Evolutionary conservation across 2,797 vertebrate species (phyloP).

Genomic region (Hyperoplus lanceolatus): DNA sequence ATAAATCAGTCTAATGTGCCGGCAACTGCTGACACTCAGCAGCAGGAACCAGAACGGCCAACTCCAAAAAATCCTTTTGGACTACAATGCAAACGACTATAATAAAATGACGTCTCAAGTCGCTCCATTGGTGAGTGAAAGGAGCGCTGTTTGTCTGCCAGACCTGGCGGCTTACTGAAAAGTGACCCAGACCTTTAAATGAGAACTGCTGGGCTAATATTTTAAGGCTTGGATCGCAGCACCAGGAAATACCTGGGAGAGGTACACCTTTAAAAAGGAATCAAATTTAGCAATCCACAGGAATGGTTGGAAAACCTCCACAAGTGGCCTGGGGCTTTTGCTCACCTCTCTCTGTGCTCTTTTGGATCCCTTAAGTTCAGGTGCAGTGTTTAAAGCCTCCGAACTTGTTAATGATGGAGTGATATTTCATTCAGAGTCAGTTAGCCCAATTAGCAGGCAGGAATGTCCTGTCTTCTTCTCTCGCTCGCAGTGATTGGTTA

Average conservation of each 20-base stretch:
- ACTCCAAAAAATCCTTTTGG: conserved; percentile 44
- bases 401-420: conserved; percentile 68
- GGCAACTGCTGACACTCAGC: conserved; percentile 35
- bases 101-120: conserved; percentile 63
- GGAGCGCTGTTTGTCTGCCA: conserved; percentile 76
- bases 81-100: conserved; percentile 66
- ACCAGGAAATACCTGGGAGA: conserved; percentile 81
- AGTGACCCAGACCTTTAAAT: conserved; percentile 70
- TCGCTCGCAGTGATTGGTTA: conserved; percentile 50
- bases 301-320: conserved; percentile 66
- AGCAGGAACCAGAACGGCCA: conserved; percentile 35
- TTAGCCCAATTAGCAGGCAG: conserved; percentile 79
- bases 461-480: conserved; percentile 74
- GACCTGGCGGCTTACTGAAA: conserved; percentile 66
- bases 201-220: conserved; percentile 65
- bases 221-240: conserved; percentile 73
- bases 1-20: conserved; percentile 51
- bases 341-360: conserved; percentile 30
- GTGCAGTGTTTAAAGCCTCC: conserved; percentile 68
- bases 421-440: conserved; percentile 77
- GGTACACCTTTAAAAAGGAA: conserved; percentile 72
- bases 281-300: conserved; percentile 67
- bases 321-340: conserved; percentile 39
- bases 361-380: conserved; percentile 58
- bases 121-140: conserved; percentile 69